Percentiles rank a stretch among this genome's conserved stretches.
phyloP scores from a whole-genome alignment of 1,140 invertebrate genomes.

The Acromyrmex heyeri region DNA sequence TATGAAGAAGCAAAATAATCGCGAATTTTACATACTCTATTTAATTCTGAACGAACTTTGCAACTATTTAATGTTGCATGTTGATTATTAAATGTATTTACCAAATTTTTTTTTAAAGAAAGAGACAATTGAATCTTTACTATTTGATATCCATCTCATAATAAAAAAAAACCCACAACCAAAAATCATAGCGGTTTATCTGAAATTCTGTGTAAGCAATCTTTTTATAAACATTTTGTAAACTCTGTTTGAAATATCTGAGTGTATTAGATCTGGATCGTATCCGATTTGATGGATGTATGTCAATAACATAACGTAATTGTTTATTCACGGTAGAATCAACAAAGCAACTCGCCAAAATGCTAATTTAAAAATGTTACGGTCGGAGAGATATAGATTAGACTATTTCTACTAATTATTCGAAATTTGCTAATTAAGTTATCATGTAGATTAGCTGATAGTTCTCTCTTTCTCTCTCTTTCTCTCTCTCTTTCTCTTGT shows the following conservation, averaged over 20 bases:
- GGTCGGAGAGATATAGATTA: background rate
- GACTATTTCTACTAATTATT: constrained; percentile 1
- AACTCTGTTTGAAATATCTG: background rate
- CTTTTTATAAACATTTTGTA: constrained; percentile 18
- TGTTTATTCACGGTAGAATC: background rate
- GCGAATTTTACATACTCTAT: background rate
- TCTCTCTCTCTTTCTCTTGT: background rate
- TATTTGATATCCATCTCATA: background rate
- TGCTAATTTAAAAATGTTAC: background rate
- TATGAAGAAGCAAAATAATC: background rate
- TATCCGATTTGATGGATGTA: background rate
- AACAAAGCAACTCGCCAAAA: background rate
- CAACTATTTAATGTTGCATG: background rate
- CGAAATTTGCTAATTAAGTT: constrained; percentile 24
- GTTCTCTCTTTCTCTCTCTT: background rate
- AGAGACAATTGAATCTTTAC: background rate
- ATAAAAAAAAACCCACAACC: background rate
- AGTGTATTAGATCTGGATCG: constrained; percentile 5
- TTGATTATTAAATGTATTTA: background rate
- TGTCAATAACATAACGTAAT: constrained; percentile 7
- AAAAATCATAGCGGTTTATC: background rate
- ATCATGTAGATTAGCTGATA: background rate
- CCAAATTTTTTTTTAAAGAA: background rate
- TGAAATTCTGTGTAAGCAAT: background rate
- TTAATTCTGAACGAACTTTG: constrained; percentile 28